A percentile compares a stretch with the other conserved stretches of the same genome.
phyloP scores from a whole-genome alignment of 2,113 vertebrate species.

The Thomomys bottae region DNA sequence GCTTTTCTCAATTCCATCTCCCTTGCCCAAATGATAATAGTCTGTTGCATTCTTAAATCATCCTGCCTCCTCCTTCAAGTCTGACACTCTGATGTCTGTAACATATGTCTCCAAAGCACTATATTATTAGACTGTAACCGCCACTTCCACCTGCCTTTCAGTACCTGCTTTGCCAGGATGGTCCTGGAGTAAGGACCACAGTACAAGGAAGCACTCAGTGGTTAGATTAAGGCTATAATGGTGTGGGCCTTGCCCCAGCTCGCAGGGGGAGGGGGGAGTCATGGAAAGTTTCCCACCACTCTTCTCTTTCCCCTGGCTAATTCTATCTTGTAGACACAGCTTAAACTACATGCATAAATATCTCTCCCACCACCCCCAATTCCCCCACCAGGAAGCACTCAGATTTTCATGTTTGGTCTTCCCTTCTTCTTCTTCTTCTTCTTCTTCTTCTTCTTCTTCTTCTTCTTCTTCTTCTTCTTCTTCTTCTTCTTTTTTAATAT shows the following conservation, averaged over 20 bases:
- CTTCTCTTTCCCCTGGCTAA: background rate
- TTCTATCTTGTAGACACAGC: background rate
- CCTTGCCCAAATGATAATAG: slow-evolving; percentile 46
- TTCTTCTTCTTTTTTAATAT: too few relatives aligned
- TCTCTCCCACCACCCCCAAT: background rate
- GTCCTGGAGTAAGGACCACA: background rate
- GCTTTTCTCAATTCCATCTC: slow-evolving; percentile 43
- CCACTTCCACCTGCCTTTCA: background rate
- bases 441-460: too few relatives aligned
- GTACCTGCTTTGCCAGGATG: slow-evolving; percentile 19
- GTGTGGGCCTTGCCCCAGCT: background rate
- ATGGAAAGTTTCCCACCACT: background rate
- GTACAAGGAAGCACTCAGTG: background rate
- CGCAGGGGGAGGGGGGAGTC: background rate
- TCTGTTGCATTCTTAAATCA: slow-evolving; percentile 44
- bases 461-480: too few relatives aligned
- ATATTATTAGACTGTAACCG: background rate
- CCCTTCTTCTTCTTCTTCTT: background rate
- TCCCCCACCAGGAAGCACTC: background rate
- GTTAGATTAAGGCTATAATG: background rate
- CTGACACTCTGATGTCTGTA: slow-evolving; percentile 34
- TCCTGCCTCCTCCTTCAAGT: background rate
- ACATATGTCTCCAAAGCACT: background rate
- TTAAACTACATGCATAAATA: background rate
- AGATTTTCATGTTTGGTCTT: background rate